Base-by-base conservation (phyloP, 2,113 vertebrate species). In the Dolichotis patagonum region DNA sequence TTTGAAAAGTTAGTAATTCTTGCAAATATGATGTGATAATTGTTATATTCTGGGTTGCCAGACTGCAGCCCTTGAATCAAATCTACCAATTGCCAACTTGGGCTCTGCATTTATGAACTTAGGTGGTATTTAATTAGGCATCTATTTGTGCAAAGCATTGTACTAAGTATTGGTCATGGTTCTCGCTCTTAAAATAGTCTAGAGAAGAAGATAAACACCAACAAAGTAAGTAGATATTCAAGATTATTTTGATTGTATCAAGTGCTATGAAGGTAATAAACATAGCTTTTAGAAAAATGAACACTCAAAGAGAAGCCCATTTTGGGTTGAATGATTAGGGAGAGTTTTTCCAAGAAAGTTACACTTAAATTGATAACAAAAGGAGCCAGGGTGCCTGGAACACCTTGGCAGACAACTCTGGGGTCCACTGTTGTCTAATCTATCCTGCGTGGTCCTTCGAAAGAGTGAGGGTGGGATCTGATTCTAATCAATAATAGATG, bases 1-100 rank as follows among this genome's bases (percentile, higher is more conserved):
- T 93, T 12, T 56, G 32, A 49, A 80, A 94, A 96, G 22, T 60
- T 32, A 82, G 94, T 41, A 90, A 26, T 56, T 88, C 13, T 91
- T 93, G 77, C 30, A 86, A 26, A 46, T 90, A 56, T 49, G 46
- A 77, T 63, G 41, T n/a, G 75, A 46, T 58, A 67, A 65, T 46
- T 83, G 65, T 65, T 95, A 90, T 92, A 95, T 56, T 67, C 19
- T 12, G 24, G 20, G 16, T n/a, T 63, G 9, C 62, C 20, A 93
- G 62, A 81, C 49, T 41, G 32, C 10, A 71, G 16, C 11, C 13
- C 38, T 65, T 69, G 35, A 14, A 35, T 83, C 19, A 78, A 71
- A 75, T 75, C 12, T 13, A 2, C 62, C 38, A 63, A 46, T 7
- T 32, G 19, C 28, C n/a, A n/a, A n/a, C 30, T 90, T 67, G 56